These are phyloP conservation scores for Paramormyrops kingsleyae DNA, from an alignment of 2,113 vertebrate species.

Conservation along the genomic window DNA sequence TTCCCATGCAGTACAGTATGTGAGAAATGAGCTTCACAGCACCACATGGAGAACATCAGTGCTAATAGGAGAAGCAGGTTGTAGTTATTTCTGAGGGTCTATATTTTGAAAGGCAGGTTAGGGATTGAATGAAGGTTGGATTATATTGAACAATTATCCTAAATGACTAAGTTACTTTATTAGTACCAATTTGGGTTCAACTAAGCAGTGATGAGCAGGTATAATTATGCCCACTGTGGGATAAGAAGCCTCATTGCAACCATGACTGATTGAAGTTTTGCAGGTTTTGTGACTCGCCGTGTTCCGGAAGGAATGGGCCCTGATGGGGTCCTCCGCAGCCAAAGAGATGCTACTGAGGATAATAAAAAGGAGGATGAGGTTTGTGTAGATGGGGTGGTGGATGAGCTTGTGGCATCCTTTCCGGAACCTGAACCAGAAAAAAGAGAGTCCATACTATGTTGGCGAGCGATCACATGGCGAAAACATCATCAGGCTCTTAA, in stretches of 20 bases:
- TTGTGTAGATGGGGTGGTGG: conserved; percentile 89
- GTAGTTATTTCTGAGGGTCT: neutral
- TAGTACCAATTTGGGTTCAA: neutral
- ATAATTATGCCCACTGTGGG: neutral
- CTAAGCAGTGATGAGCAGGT: neutral
- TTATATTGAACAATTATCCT: neutral
- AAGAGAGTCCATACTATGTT: neutral
- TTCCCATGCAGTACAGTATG: neutral
- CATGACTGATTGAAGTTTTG: neutral
- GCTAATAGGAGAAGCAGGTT: neutral
- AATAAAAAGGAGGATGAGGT: conserved; percentile 93
- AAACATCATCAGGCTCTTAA: neutral
- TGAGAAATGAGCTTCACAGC: neutral
- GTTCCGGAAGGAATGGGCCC: conserved; percentile 84
- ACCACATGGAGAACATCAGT: neutral
- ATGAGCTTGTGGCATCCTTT: conserved; percentile 78
- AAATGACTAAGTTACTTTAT: neutral
- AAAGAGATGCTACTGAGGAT: conserved; percentile 89
- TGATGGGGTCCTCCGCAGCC: conserved; percentile 87
- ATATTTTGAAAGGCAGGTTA: neutral
- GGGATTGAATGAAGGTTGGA: neutral
- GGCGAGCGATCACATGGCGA: neutral
- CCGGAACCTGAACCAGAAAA: conserved; percentile 61
- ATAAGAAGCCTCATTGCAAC: neutral
- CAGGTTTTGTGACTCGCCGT: conserved; percentile 60